These are phyloP conservation scores for Hydropsyche betteni DNA, from an alignment of 2,888 invertebrate species.

Conservation along the genomic window DNA sequence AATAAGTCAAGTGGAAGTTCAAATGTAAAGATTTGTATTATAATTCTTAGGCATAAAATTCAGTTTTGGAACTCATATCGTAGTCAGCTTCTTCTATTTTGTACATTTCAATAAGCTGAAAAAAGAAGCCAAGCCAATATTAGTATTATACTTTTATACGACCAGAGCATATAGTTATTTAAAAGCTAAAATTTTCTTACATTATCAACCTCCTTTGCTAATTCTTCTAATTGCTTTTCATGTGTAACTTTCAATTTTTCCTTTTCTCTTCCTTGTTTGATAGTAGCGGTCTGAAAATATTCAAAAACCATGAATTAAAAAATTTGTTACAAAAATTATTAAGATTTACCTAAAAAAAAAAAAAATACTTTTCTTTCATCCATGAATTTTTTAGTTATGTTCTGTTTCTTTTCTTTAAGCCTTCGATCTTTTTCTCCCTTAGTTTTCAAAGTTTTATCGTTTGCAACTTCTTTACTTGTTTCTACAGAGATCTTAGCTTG, in stretches of 20 bases:
- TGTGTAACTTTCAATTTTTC: constrained; percentile 92
- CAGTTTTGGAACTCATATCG: constrained; percentile 86
- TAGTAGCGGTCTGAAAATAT: constrained; percentile 72
- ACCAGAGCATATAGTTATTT: not conserved
- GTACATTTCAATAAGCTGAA: constrained; percentile 90
- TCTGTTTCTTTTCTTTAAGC: constrained; percentile 93
- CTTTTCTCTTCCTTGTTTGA: constrained; percentile 90
- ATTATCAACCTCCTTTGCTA: constrained; percentile 87
- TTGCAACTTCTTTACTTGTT: constrained; percentile 93
- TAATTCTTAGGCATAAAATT: constrained; percentile 83
- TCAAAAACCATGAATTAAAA: constrained; percentile 1
- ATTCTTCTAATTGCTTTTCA: constrained; percentile 89
- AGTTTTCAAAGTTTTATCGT: constrained; percentile 95
- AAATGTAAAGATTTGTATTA: not conserved
- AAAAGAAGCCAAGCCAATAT: constrained; percentile 53
- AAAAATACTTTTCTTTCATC: constrained; percentile 83
- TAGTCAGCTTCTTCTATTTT: constrained; percentile 93
- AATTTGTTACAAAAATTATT: too few species aligned
- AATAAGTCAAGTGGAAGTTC: constrained; percentile 1
- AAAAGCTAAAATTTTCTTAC: constrained; percentile 64
- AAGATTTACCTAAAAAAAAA: not conserved
- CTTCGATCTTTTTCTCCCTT: constrained; percentile 96
- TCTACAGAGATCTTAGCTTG: constrained; percentile 98
- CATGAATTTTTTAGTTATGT: constrained; percentile 97
- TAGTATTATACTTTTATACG: constrained; percentile 52